These are phyloP conservation scores for Siniperca chuatsi DNA, from an alignment of 2,113 vertebrate species.

Conservation along the genomic window DNA sequence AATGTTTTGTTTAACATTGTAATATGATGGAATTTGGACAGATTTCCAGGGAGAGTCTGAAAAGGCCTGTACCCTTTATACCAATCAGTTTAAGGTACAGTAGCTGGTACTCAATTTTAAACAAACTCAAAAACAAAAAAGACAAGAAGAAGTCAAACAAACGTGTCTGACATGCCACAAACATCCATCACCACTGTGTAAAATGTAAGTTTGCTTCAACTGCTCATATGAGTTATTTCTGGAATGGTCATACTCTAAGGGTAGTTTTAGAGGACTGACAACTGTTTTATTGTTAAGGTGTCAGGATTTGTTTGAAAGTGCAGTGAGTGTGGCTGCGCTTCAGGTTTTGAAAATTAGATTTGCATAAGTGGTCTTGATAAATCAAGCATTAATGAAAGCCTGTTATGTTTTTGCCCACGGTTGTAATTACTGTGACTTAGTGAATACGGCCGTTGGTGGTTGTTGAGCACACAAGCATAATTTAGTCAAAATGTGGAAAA, in stretches of 20 bases:
- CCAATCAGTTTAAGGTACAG: background rate
- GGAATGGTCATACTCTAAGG: too few relatives aligned
- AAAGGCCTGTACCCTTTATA: too few relatives aligned
- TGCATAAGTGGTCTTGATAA: constrained; percentile 18
- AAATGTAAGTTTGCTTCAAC: background rate
- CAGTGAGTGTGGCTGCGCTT: constrained; percentile 1
- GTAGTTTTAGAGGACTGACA: background rate
- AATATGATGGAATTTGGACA: too few relatives aligned
- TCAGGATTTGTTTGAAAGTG: background rate
- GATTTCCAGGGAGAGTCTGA: too few relatives aligned
- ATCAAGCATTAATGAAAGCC: constrained; percentile 8
- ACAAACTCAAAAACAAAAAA: background rate
- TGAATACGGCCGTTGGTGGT: background rate
- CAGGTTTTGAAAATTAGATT: constrained; percentile 25
- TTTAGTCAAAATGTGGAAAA: background rate
- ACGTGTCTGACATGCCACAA: background rate
- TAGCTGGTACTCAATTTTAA: background rate
- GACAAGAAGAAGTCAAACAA: background rate
- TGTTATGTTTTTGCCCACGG: constrained; percentile 3
- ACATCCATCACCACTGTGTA: background rate
- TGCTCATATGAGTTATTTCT: background rate
- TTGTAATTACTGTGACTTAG: constrained; percentile 13
- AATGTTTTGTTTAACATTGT: too few relatives aligned
- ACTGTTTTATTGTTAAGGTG: background rate
- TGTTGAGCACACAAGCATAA: background rate